Percentiles rank a stretch among this genome's conserved stretches.
These are phyloP conservation scores for Philopotamus ludificatus DNA, from an alignment of 1,140 invertebrate genomes.

Conservation along the genomic window DNA sequence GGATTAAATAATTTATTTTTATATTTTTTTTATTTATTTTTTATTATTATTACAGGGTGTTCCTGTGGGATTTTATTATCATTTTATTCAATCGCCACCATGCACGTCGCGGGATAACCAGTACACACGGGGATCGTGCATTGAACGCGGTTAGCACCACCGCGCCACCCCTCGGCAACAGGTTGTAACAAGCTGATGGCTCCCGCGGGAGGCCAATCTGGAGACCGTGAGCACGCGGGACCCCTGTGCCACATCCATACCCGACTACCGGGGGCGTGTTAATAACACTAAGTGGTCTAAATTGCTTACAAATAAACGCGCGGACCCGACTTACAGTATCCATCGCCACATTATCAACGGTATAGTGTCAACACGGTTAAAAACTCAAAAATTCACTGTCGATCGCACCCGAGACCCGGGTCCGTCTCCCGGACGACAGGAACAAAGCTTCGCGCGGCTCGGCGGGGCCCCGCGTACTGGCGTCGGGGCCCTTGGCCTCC, in stretches of 20 bases:
- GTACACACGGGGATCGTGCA: too few species aligned
- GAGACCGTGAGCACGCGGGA: conserved; percentile 20
- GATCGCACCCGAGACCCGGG: conserved; percentile 16
- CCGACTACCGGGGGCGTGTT: neutral
- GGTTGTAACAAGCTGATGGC: conserved; percentile 37
- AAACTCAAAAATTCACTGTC: neutral
- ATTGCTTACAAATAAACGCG: neutral
- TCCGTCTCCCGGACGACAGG: conserved; percentile 27
- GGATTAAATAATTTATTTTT: too few species aligned
- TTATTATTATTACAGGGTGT: too few species aligned
- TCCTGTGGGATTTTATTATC: too few species aligned
- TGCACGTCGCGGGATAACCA: too few species aligned
- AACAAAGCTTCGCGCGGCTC: conserved; percentile 22
- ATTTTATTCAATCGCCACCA: too few species aligned
- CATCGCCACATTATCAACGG: conserved; percentile 32
- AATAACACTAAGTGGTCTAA: neutral
- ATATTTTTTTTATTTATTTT: too few species aligned
- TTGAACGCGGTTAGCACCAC: neutral
- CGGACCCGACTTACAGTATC: conserved; percentile 32
- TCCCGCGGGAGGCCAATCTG: conserved; percentile 32
- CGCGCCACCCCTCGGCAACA: conserved; percentile 30
- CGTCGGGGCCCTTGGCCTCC: conserved; percentile 20
- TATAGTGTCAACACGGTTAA: conserved; percentile 22
- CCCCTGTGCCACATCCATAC: conserved; percentile 28
- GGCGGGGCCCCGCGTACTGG: conserved; percentile 33